These are phyloP conservation scores for Salminus brasiliensis DNA, from an alignment of 2,113 vertebrate genomes.

Conservation along the genomic window DNA sequence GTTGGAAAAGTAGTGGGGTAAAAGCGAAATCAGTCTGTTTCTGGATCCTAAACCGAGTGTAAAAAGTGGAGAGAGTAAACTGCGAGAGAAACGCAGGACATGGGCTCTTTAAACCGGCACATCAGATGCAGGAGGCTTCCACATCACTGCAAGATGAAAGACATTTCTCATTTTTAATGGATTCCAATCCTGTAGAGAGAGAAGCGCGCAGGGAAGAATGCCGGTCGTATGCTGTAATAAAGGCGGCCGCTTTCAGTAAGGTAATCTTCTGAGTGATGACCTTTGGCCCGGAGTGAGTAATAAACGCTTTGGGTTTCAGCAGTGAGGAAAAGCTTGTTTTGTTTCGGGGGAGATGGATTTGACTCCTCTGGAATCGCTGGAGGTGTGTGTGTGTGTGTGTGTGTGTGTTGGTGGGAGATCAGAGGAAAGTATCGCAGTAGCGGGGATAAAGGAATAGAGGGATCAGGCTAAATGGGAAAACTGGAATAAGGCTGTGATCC, in stretches of 20 bases:
- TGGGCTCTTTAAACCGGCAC: not conserved
- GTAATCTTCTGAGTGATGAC: slow-evolving; percentile 23
- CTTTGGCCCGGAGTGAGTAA: not conserved
- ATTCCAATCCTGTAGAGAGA: slow-evolving; percentile 7
- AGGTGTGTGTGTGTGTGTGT: no score
- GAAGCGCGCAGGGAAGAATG: not conserved
- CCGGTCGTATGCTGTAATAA: slow-evolving; percentile 1
- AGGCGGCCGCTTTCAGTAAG: not conserved
- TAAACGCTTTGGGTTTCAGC: not conserved
- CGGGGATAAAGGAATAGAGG: not conserved
- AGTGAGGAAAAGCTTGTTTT: slow-evolving; percentile 52
- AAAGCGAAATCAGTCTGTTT: no score
- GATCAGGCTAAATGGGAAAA: slow-evolving; percentile 62
- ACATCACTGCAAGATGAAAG: slow-evolving; percentile 34
- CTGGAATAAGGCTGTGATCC: slow-evolving; percentile 60
- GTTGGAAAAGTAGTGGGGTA: no score
- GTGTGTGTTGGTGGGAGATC: slow-evolving; percentile 57
- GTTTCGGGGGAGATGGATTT: not conserved
- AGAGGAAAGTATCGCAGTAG: slow-evolving; percentile 41
- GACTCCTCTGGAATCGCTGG: not conserved
- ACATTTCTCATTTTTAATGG: not conserved
- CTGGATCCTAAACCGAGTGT: no score
- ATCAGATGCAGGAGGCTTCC: not conserved
- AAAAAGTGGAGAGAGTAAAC: no score
- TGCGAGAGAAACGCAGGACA: not conserved